phyloP scores from a whole-genome alignment of 2,113 vertebrate genomes.

The Terrapene triunguis region DNA sequence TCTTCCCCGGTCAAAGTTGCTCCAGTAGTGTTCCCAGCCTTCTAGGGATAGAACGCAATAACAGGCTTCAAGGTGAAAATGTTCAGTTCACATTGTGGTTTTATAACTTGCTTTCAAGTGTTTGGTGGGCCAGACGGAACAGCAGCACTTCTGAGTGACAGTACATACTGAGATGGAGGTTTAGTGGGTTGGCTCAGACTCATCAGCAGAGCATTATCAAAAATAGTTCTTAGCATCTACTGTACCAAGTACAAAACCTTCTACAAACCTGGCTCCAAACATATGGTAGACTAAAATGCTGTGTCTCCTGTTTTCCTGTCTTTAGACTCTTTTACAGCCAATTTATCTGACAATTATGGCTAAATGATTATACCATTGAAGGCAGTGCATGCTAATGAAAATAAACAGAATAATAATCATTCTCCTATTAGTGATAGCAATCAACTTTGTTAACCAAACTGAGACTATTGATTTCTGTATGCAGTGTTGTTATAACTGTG shows the following conservation, averaged over 20 bases:
- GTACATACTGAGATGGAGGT: rapidly evolving
- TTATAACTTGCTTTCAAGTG: not conserved
- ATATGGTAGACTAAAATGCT: not conserved
- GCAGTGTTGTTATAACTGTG: not conserved
- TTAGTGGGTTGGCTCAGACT: not conserved
- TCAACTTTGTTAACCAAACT: not conserved
- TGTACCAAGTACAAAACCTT: not conserved
- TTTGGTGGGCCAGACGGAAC: not conserved
- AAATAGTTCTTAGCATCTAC: not conserved
- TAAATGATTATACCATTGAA: not conserved
- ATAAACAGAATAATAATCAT: not conserved
- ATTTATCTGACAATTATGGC: not conserved
- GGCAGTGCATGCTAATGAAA: not conserved
- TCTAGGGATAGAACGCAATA: not conserved
- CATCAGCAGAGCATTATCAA: not conserved
- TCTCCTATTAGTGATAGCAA: not conserved
- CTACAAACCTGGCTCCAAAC: not conserved
- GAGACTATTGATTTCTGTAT: not conserved
- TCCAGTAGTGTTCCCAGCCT: not conserved
- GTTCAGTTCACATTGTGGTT: not conserved
- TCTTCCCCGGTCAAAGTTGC: not conserved
- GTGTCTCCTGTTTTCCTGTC: not conserved
- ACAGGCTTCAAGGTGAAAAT: not conserved
- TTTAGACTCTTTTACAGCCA: not conserved
- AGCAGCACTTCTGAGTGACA: not conserved